Evolutionary conservation across 2,797 vertebrate genomes (phyloP), one percentile per base, ranked within the genome.

Genomic region (Etheostoma perlongum): DNA sequence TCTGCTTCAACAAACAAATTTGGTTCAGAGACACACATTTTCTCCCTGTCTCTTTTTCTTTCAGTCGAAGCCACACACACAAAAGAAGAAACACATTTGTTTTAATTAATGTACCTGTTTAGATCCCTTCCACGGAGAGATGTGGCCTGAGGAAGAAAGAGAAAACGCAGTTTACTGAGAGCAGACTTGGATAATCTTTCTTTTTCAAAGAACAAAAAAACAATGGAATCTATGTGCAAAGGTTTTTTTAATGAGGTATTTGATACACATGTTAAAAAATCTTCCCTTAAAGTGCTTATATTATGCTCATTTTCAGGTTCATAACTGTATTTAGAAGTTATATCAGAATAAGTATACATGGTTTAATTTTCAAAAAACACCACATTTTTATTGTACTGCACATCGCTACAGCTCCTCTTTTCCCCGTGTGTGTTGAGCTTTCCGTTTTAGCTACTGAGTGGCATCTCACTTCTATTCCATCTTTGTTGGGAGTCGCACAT

Each of bases 111-210:
- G 93, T 97, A 99, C 98, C 96, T 98, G 97, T 95, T 98, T 99
- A 93, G 97, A 95, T 90, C 96, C 96, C 92, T 99, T 99, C 98
- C 98, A 99, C 21, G 97, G 97, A 93, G 98, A 97, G 94, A 97
- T 97, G 92, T 99, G 97, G 92, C 97, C 98, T 99, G 94, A 77
- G 67, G 72, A 72, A 90, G 94, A 81, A 55, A 92, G 94, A 87
- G 89, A 92, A 74, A 88, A 88, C 77, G 86, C 78, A 59, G 90
- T 90, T 88, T 89, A 81, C 47, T 60, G 18, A 79, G 25, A 74
- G 46, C 30, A 72, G 52, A 59, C 61, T 61, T 14, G 2, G 40
- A 77, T 27, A 60, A 75, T 59, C 48, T 64, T n/a, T 33, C 46
- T 3, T 36, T 49, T 46, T n/a, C n/a, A n/a, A n/a, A n/a, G n/a